Percentiles rank a stretch among this genome's conserved stretches.
Evolutionary conservation across 92 coral and sea anemone genomes (phyloP).

Genomic region (Umimayanthus chanpuru): DNA sequence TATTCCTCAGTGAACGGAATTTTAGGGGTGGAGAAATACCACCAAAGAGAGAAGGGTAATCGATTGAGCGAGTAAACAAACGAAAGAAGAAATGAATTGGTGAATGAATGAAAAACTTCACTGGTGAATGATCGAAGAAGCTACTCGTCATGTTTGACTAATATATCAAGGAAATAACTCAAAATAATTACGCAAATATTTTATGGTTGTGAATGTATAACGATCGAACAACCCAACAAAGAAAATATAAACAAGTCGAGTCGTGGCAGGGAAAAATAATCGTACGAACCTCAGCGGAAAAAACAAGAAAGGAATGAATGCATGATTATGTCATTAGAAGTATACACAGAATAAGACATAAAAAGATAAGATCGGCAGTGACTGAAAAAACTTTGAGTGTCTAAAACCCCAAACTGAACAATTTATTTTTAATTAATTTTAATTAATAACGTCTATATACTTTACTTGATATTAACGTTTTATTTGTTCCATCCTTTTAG

Average conservation of each 20-base stretch:
- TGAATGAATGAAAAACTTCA: background rate
- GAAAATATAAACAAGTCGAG: background rate
- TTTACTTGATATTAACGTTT: background rate
- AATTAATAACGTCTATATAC: background rate
- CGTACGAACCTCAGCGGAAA: background rate
- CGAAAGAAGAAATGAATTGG: background rate
- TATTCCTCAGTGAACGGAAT: no score
- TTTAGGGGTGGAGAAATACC: no score
- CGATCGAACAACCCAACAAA: background rate
- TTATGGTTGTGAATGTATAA: background rate
- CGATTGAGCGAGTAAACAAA: background rate
- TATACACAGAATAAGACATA: background rate
- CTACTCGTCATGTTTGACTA: no score
- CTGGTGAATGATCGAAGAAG: no score
- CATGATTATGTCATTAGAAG: background rate
- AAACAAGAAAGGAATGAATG: background rate
- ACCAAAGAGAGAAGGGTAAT: no score
- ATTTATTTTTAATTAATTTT: background rate
- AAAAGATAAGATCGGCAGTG: background rate
- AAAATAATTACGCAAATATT: no score
- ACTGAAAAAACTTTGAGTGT: no score
- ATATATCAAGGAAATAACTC: no score
- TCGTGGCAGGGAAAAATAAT: no score
- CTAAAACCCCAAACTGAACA: background rate
- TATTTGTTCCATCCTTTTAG: conserved; percentile 30